phyloP scores from a whole-genome alignment of 1,140 invertebrate genomes.

The Oryzaephilus surinamensis region DNA sequence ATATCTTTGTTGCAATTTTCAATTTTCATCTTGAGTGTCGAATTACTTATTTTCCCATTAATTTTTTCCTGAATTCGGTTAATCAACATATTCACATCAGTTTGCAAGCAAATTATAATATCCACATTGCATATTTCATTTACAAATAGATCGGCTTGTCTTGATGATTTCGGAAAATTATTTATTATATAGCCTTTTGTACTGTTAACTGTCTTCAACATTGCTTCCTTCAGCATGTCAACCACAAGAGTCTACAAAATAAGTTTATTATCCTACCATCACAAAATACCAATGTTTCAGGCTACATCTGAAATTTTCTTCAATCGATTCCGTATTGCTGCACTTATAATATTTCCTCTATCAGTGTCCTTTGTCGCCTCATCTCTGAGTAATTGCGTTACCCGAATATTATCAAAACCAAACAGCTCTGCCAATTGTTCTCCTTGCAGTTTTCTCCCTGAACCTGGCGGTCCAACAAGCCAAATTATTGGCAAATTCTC shows the following conservation, averaged over 20 bases:
- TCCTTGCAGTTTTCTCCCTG: constrained; percentile 39
- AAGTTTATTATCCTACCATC: not conserved
- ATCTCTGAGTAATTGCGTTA: constrained; percentile 34
- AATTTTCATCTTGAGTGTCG: constrained; percentile 14
- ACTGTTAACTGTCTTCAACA: constrained; percentile 10
- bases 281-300: not conserved
- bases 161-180: constrained; percentile 20
- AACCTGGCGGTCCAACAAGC: constrained; percentile 40
- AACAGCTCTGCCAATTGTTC: constrained; percentile 40
- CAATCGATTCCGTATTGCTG: constrained; percentile 27
- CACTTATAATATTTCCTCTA: constrained; percentile 35
- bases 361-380: constrained; percentile 37
- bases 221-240: constrained; percentile 23
- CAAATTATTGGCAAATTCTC: constrained; percentile 40
- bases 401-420: constrained; percentile 38
- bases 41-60: constrained; percentile 6
- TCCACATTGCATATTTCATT: constrained; percentile 22
- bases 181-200: constrained; percentile 18
- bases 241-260: constrained; percentile 17
- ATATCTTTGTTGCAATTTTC: constrained; percentile 15
- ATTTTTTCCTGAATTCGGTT: constrained; percentile 10
- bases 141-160: constrained; percentile 21
- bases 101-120: constrained; percentile 18
- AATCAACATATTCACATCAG: constrained; percentile 13
- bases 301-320: constrained; percentile 13